Percentiles rank a stretch among this genome's conserved stretches.
These are phyloP conservation scores for Cygnus buccinator DNA, from an alignment of 2,113 vertebrate species.

Conservation along the genomic window DNA sequence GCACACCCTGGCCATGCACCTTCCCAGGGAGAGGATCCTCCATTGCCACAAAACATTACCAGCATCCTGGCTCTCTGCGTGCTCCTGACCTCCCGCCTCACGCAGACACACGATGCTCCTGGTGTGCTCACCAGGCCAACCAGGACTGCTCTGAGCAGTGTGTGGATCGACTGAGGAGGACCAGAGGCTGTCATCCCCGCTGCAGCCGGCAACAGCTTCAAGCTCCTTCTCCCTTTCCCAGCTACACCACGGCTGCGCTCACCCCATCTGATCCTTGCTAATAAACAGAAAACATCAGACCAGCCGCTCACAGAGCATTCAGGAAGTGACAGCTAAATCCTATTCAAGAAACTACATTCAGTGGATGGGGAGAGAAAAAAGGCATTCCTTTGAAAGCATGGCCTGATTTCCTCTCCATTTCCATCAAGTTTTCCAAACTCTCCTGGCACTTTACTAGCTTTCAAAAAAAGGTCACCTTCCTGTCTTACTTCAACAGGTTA, in stretches of 20 bases:
- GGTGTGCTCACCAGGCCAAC: not conserved
- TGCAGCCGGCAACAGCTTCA: rapidly evolving
- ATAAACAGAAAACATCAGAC: not conserved
- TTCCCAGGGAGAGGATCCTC: not conserved
- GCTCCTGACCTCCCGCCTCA: not conserved
- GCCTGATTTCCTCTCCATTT: not conserved
- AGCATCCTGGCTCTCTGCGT: not conserved
- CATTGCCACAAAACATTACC: not conserved
- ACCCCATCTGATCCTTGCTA: not conserved
- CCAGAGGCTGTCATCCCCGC: not conserved
- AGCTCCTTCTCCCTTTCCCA: not conserved
- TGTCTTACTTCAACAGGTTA: not conserved
- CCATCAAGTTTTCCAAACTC: not conserved
- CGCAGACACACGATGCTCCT: not conserved
- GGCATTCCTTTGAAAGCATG: not conserved
- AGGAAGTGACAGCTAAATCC: slow-evolving; percentile 2
- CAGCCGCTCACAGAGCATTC: slow-evolving; percentile 3
- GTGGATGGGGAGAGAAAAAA: not conserved
- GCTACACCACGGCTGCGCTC: not conserved
- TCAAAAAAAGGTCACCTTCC: not conserved
- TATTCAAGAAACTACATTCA: not conserved
- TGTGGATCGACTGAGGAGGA: not conserved
- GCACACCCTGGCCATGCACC: too few relatives aligned
- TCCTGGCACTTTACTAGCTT: not conserved
- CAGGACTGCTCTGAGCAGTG: not conserved